Conservation (phyloP, 35 echinoderm and acorn worm species). For the Diadema setosum region DNA sequence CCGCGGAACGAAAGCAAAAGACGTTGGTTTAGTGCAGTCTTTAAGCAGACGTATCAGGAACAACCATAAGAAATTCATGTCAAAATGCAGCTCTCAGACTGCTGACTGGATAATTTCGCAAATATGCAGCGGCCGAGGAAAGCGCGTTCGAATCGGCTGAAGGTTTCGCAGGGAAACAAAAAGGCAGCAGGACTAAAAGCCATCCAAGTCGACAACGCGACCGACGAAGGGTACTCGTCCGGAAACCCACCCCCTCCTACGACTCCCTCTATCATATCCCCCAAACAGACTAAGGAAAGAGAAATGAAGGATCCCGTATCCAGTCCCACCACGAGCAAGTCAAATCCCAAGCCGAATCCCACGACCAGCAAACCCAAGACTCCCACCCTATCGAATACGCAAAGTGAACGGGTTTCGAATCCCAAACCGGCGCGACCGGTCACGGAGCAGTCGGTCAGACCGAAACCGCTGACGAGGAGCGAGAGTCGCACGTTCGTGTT, state of each 20-base stretch:
- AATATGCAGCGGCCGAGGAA: no score
- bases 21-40: no score
- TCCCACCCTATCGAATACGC: neutral
- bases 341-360: no score
- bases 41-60: no score
- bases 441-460: neutral
- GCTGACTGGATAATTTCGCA: no score
- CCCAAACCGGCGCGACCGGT: neutral
- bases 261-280: neutral
- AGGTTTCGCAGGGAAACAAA: no score
- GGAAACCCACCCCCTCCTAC: neutral
- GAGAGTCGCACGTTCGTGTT: constrained; percentile 7
- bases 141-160: no score
- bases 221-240: neutral
- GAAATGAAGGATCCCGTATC: neutral
- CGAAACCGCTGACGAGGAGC: neutral
- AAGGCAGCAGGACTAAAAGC: no score
- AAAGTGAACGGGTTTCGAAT: neutral
- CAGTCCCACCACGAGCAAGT: neutral
- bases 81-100: no score
- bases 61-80: no score
- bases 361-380: neutral
- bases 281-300: no score
- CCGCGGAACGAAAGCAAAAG: no score
- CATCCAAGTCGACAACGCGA: neutral